Evolutionary conservation across 2,113 vertebrate genomes (phyloP).

Genomic region (Xenus cinereus): DNA sequence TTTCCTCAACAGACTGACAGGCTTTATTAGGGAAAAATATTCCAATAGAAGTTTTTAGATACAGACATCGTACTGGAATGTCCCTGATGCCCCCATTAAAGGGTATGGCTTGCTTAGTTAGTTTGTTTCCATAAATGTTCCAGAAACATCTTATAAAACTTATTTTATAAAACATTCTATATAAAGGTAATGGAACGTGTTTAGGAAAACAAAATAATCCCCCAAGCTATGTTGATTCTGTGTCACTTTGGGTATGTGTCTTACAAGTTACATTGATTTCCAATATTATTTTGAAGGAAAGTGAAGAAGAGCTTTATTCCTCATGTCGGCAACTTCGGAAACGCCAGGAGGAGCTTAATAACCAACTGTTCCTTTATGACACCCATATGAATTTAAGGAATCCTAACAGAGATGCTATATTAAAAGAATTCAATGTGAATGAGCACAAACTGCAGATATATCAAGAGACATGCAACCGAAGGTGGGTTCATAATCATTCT

Average conservation of each 20-base stretch:
- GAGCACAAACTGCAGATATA: conserved; percentile 80
- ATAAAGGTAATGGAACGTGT: background rate
- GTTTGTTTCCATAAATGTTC: background rate
- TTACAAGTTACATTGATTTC: background rate
- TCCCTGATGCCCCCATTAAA: background rate
- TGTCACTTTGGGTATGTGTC: background rate
- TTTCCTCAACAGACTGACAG: background rate
- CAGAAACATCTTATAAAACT: background rate
- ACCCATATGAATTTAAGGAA: conserved; percentile 79
- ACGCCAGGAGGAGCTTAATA: conserved; percentile 80
- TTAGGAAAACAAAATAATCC: background rate
- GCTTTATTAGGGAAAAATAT: background rate
- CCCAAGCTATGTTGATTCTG: background rate
- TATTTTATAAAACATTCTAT: background rate
- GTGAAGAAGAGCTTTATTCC: conserved; percentile 91
- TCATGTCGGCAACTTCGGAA: conserved; percentile 87
- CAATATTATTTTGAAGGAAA: conserved; percentile 72
- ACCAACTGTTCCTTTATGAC: conserved; percentile 87
- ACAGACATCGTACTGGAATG: background rate
- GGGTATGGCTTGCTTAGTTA: background rate
- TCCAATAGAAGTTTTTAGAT: background rate
- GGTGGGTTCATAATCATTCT: conserved; percentile 56
- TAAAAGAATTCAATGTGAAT: conserved; percentile 78
- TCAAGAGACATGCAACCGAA: conserved; percentile 80
- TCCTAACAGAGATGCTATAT: conserved; percentile 74